Evolutionary conservation across 2,888 invertebrate genomes (phyloP).

Genomic region (Leptinotarsa haldemani): DNA sequence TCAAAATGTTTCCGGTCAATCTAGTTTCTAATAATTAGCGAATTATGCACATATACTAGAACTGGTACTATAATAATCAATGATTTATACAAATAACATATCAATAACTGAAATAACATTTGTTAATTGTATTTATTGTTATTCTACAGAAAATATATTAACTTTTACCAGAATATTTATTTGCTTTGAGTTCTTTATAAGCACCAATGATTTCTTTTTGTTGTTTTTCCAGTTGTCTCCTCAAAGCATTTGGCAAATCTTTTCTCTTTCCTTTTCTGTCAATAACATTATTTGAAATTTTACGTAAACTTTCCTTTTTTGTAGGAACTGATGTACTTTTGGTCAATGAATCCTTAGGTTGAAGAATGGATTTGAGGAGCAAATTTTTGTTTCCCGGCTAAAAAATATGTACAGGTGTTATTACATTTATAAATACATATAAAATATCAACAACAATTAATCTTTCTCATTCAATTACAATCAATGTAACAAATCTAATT

Average conservation of each 20-base stretch:
- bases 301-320: constrained; percentile 44
- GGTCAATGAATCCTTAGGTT: constrained; percentile 29
- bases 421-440: too few species aligned
- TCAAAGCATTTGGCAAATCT: constrained; percentile 70
- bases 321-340: constrained; percentile 20
- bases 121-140: not conserved
- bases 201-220: constrained; percentile 71
- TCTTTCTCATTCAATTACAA: too few species aligned
- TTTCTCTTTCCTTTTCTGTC: constrained; percentile 72
- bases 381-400: constrained; percentile 76
- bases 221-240: constrained; percentile 72
- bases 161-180: constrained; percentile 46
- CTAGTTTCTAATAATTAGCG: too few species aligned
- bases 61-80: too few species aligned
- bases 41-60: too few species aligned
- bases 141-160: constrained; percentile 1
- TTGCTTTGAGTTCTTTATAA: constrained; percentile 70
- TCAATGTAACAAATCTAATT: too few species aligned
- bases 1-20: too few species aligned
- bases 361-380: constrained; percentile 70
- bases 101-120: not conserved
- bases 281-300: constrained; percentile 54
- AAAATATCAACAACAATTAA: too few species aligned
- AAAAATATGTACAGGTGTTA: constrained; percentile 53
- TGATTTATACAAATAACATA: too few species aligned